Base-by-base conservation (phyloP, 2,888 invertebrate genomes). In the Endotricha flammealis region DNA sequence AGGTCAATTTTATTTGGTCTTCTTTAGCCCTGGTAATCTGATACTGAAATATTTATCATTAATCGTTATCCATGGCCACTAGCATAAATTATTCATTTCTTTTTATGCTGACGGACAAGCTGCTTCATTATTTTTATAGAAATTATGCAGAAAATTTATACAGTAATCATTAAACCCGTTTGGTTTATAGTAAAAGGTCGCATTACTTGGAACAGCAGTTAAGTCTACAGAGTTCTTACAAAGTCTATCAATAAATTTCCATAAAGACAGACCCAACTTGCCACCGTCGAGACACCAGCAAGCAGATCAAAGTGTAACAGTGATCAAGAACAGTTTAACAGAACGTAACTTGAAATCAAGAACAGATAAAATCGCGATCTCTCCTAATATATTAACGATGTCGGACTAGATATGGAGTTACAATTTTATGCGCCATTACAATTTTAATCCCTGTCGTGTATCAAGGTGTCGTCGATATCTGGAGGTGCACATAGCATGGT, bases 401-500 rank as follows among this genome's bases (percentile, higher is more conserved):
- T 29, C n/a, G 31, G 17, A 6, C 36, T 11, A 29, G 34, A 36
- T 44, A 34, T 37, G 14, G 17, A 22, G 35, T 44, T 36, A 41
- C 41, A 41, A 35, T 41, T 41, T 41, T 44, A 41, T 41, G 35
- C 27, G 37, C 35, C 30, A 41, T 44, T 39, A 37, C 29, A 37
- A 44, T 37, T 44, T 44, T 53, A 50, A 53, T 47, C 48, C 44
- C 39, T 39, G 35, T 38, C 40, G 40, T 51, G 51, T 59, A 64
- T 57, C 55, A 51, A 58, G 41, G 51, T 50, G 52, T 54, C 58
- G 60, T 67, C 61, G 58, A 66, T 67, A 63, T 58, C 64, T 63
- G 48, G 46, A 47, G 49, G 46, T 55, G 29, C 44, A 27, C 45
- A 47, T 46, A 43, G 36, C 52, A 46, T 47, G 48, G 57, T 57